A percentile compares a stretch with the other conserved stretches of the same genome.
phyloP scores from a whole-genome alignment of 2,113 vertebrate genomes.

The Solea solea region DNA sequence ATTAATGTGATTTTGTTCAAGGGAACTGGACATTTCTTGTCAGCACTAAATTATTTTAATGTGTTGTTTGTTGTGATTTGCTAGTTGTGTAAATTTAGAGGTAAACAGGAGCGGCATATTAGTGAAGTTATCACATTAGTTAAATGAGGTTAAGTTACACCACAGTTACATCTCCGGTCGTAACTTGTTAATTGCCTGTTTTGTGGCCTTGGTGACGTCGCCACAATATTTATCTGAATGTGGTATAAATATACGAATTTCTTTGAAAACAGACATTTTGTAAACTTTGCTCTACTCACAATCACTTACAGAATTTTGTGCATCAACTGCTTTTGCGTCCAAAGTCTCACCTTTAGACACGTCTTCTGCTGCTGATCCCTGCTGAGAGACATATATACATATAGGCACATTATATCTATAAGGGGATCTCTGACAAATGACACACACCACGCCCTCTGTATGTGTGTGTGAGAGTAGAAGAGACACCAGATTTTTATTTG shows the following conservation, averaged over 20 bases:
- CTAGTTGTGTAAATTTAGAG: background rate
- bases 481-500: constrained; percentile 70
- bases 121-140: background rate
- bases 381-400: constrained; percentile 9
- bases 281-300: constrained; percentile 3
- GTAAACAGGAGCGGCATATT: background rate
- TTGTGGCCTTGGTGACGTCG: constrained; percentile 2
- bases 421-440: constrained; percentile 18
- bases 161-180: background rate
- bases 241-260: constrained; percentile 1
- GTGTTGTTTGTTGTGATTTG: background rate
- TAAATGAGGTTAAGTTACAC: background rate
- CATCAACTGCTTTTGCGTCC: background rate
- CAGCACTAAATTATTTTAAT: background rate
- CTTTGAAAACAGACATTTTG: constrained; percentile 10
- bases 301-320: background rate
- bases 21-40: too few relatives aligned
- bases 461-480: constrained; percentile 33
- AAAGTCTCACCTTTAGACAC: constrained; percentile 11
- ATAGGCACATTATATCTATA: constrained; percentile 1
- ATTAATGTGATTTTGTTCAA: too few relatives aligned
- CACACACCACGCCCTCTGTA: constrained; percentile 23
- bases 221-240: constrained; percentile 35
- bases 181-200: background rate
- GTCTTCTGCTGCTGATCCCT: constrained; percentile 3